Evolutionary conservation across 2,888 invertebrate species (phyloP).

Genomic region (Ophion obscuratus): DNA sequence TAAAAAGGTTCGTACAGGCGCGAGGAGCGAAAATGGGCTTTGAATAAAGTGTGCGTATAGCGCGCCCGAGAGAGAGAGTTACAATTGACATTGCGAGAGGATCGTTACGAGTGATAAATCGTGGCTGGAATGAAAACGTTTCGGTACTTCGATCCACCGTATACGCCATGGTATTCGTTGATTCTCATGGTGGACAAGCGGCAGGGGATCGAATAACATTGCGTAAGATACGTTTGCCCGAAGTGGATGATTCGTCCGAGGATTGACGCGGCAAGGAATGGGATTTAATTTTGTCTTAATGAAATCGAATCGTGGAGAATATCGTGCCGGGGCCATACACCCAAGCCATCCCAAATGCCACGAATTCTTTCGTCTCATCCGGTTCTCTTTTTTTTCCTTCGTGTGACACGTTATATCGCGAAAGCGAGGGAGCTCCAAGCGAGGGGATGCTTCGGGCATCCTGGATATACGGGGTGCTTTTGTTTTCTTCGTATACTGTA

Average conservation of each 20-base stretch:
- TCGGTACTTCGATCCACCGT: background rate
- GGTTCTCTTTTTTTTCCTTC: constrained; percentile 7
- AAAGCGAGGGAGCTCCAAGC: background rate
- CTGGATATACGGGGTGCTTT: constrained; percentile 75
- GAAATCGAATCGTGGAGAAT: constrained; percentile 62
- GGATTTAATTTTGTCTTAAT: constrained; percentile 68
- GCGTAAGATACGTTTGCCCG: constrained; percentile 17
- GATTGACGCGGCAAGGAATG: constrained; percentile 59
- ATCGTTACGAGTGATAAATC: constrained; percentile 52
- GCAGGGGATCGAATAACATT: constrained; percentile 18
- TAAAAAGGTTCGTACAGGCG: constrained; percentile 14
- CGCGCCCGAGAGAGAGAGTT: background rate
- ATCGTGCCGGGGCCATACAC: constrained; percentile 11
- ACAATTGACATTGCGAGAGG: constrained; percentile 32
- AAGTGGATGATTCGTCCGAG: constrained; percentile 7
- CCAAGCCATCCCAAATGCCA: constrained; percentile 45
- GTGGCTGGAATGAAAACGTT: constrained; percentile 56
- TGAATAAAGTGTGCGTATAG: background rate
- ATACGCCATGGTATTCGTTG: constrained; percentile 28
- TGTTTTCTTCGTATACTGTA: constrained; percentile 77
- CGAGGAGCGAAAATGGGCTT: constrained; percentile 29
- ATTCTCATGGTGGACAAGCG: constrained; percentile 11
- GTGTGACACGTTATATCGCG: constrained; percentile 39
- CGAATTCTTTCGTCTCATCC: constrained; percentile 57
- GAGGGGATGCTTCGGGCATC: constrained; percentile 12